Evolutionary conservation across 1,140 invertebrate species (phyloP), one percentile per base, ranked within the genome.

Genomic region (Phenacoccus solenopsis): DNA sequence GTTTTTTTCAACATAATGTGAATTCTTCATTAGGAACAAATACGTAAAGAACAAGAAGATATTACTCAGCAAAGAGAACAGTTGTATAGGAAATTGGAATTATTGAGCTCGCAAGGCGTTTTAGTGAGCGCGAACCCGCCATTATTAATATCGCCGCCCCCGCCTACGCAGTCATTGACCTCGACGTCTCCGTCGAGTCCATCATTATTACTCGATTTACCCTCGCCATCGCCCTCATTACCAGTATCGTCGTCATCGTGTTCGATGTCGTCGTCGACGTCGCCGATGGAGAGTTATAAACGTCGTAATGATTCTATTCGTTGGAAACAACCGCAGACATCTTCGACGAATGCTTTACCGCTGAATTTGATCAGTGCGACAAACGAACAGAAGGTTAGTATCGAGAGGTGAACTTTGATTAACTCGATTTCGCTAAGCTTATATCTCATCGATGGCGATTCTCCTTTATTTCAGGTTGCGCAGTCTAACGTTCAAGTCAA

Each of bases 1-100:
- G n/a, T n/a, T n/a, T 32, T 32, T 32, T 5, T 32, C 5, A 32
- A 32, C 5, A 32, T 32, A 13, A 32, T 32, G 13, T 13, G 5
- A 32, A 28, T 61, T 69, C 67, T 13, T 67, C 27, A 10, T 72
- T 71, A 88, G 77, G 86, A 88, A 74, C 84, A 88, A 76, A 76
- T 90, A 13, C 81, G 84, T 13, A 82, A 84, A 12, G 89, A 94
- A 73, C 88, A 94, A 77, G 85, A 86, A 35, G 92, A 95, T 75
- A 85, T 95, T 13, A 86, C 84, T 16, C 88, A 93, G 73, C 92
- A 96, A 78, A 78, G 92, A 10, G 93, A 96, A 75, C 87, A 92
- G 72, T 80, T 96, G 13, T 94, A 93, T 78, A 79, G 90, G 28
- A 86, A 91, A 76, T 82, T 94, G 75, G 90, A 94, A 75, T 82